phyloP scores from a whole-genome alignment of 2,797 vertebrate genomes.

The Protonibea diacanthus region DNA sequence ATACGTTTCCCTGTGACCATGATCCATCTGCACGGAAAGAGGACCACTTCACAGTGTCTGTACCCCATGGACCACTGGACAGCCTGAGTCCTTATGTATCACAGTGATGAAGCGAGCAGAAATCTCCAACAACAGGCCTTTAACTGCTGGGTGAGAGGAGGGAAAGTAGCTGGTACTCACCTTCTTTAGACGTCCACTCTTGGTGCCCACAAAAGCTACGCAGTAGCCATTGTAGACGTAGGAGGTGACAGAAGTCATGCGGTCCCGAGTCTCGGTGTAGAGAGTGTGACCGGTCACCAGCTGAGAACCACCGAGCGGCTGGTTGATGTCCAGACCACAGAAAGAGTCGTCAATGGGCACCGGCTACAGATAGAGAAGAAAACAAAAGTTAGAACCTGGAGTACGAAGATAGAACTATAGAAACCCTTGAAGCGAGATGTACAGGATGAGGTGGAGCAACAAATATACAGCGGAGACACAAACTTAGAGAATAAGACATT shows the following conservation, averaged over 20 bases:
- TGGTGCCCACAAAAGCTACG: conserved; percentile 97
- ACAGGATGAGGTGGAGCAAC: neutral
- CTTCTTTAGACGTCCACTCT: conserved; percentile 97
- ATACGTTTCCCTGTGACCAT: conserved; percentile 64
- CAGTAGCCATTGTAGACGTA: conserved; percentile 97
- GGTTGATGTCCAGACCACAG: conserved; percentile 99
- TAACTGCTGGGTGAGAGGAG: conserved; percentile 24
- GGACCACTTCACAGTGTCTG: conserved; percentile 55
- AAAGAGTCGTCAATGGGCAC: conserved; percentile 98
- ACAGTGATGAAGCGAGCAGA: conserved; percentile 29
- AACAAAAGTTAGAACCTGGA: neutral
- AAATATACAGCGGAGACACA: conserved; percentile 37
- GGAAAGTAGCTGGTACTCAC: conserved; percentile 78
- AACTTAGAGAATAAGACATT: conserved; percentile 40
- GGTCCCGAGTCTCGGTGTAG: conserved; percentile 93
- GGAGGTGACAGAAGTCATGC: conserved; percentile 95
- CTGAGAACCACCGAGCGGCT: conserved; percentile 93
- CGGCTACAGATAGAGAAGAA: conserved; percentile 83
- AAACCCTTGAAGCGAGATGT: conserved; percentile 18
- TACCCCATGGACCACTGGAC: conserved; percentile 30
- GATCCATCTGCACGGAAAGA: conserved; percentile 62
- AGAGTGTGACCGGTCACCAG: conserved; percentile 94
- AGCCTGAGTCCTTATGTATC: conserved; percentile 25
- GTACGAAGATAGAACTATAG: conserved; percentile 4
- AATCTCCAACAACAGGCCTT: conserved; percentile 3